Evolutionary conservation across 2,888 invertebrate genomes (phyloP).

Genomic region (Mimas tiliae): DNA sequence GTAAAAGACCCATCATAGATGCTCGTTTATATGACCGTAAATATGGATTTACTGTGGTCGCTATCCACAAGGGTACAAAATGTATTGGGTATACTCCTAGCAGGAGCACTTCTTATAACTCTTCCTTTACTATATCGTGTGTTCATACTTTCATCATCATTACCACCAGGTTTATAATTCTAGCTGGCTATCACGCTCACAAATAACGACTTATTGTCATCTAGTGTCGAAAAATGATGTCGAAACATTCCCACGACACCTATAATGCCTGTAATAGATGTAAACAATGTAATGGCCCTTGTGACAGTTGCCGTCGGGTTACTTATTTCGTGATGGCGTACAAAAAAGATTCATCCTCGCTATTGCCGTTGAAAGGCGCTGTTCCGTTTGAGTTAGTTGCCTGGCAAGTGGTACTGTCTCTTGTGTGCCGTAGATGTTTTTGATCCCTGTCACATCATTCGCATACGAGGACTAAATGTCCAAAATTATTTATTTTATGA

Average conservation of each 20-base stretch:
- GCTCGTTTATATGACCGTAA: too few species aligned
- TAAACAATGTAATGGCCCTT: slow-evolving; percentile 31
- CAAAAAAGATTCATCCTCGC: slow-evolving; percentile 48
- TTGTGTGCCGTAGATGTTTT: too few species aligned
- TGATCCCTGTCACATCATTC: too few species aligned
- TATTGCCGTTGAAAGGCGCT: slow-evolving; percentile 35
- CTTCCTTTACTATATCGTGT: slow-evolving; percentile 1
- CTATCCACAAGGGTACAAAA: too few species aligned
- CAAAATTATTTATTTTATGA: too few species aligned
- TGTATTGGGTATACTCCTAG: too few species aligned
- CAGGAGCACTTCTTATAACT: too few species aligned
- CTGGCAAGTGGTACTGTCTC: slow-evolving; percentile 2
- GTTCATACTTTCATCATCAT: slow-evolving; percentile 22
- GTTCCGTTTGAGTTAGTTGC: slow-evolving; percentile 50
- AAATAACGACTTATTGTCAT: slow-evolving; percentile 29
- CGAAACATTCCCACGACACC: slow-evolving; percentile 33
- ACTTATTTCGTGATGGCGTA: slow-evolving; percentile 44
- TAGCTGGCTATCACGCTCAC: slow-evolving; percentile 2
- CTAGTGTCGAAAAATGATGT: not conserved
- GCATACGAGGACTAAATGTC: too few species aligned
- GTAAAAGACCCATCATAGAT: too few species aligned
- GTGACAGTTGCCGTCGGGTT: slow-evolving; percentile 49
- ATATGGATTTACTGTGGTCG: too few species aligned
- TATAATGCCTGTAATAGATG: slow-evolving; percentile 17
- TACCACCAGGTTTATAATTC: slow-evolving; percentile 27